Evolutionary conservation across 1,140 invertebrate genomes (phyloP), one percentile per base, ranked within the genome.

Genomic region (Drosophila bocqueti): DNA sequence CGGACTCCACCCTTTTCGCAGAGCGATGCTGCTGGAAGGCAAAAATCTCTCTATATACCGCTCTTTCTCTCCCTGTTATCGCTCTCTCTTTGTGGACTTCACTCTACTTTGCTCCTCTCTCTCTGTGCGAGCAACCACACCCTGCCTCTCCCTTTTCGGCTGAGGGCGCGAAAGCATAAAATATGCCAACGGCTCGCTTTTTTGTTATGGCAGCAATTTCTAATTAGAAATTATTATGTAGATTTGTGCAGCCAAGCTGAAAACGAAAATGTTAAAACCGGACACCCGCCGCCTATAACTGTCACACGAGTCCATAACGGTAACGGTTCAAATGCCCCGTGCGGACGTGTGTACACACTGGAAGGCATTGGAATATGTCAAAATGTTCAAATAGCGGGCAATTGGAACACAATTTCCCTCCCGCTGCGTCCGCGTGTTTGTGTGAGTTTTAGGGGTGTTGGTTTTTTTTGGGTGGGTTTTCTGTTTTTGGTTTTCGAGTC

Each of bases 1-100:
- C 76, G 61, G 79, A 84, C 85, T 90, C 86, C 85, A 90, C 85
- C 86, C 85, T 91, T 91, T 90, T 90, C 62, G 69, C 75, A 77
- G 67, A 84, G 76, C 79, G 49, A 74, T 66, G 81, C 60, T 79
- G 84, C 81, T 90, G 85, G 81, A 90, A 83, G 74, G 24, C 65
- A 83, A 79, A 83, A 87, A 79, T 79, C 76, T 78, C 76, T 78
- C 46, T 76, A 40, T 40, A 65, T 66, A 43, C 57, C 13, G 49
- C 63, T 40, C 21, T 38, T 55, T 55, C 81, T 84, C 69, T 75
- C 66, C 21, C 52, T 36, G 38, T 49, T 73, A 62, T 71, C 65
- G 66, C 46, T 68, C 67, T 75, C 54, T 29, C 45, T 60, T 47
- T 54, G 50, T 55, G 52, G 18, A 55, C 18, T 38, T 24, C 34